Evolutionary conservation across 2,113 vertebrate species (phyloP).

Genomic region (Nothoprocta pentlandii): DNA sequence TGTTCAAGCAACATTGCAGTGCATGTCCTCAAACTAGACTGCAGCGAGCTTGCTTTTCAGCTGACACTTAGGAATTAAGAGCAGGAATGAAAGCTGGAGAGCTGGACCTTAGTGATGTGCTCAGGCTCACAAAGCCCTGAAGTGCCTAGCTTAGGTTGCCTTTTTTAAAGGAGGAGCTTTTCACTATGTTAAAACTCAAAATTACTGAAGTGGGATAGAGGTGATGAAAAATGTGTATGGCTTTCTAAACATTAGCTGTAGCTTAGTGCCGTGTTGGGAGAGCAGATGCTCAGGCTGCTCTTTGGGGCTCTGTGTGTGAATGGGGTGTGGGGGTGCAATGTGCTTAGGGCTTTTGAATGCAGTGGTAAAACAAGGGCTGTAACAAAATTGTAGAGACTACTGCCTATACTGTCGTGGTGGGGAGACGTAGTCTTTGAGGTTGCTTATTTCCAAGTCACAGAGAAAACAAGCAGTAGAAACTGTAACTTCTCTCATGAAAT

Average conservation of each 20-base stretch:
- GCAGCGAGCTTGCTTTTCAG: not conserved
- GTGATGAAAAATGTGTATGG: not conserved
- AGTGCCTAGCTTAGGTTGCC: no score
- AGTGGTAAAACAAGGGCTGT: not conserved
- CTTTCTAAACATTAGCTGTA: not conserved
- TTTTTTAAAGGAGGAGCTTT: not conserved
- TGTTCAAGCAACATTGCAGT: not conserved
- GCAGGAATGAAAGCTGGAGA: not conserved
- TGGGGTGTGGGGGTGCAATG: not conserved
- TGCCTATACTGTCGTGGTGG: not conserved
- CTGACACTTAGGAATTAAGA: not conserved
- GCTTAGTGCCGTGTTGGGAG: not conserved
- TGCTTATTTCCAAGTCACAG: not conserved
- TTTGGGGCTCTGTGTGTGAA: not conserved
- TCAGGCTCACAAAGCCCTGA: not conserved
- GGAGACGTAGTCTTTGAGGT: not conserved
- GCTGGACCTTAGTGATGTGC: not conserved
- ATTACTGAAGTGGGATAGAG: not conserved
- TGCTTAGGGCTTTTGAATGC: not conserved
- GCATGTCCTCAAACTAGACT: not conserved
- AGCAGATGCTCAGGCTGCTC: not conserved
- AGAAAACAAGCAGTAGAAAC: not conserved
- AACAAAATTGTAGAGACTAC: not conserved
- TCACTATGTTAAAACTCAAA: not conserved
- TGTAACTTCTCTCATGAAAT: not conserved